phyloP scores from a whole-genome alignment of 2,888 invertebrate genomes.

The Amitus sp. region DNA sequence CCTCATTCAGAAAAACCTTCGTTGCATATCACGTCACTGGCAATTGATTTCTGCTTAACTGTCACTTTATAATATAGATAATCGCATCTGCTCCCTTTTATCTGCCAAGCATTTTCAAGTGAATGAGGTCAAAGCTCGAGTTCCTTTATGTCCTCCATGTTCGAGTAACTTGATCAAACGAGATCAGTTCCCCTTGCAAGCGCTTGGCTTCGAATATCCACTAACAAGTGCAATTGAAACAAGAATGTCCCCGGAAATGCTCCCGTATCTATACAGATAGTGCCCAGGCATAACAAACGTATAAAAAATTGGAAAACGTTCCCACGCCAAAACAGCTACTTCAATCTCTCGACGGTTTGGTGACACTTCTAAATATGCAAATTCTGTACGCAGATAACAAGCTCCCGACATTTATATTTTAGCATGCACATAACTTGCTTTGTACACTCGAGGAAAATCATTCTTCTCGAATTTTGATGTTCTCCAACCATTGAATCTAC shows the following conservation, averaged over 20 bases:
- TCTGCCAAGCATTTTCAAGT: constrained; percentile 1
- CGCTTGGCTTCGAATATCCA: constrained; percentile 1
- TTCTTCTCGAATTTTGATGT: too few relatives aligned
- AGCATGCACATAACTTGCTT: not conserved
- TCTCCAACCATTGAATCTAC: too few relatives aligned
- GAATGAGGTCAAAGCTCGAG: constrained; percentile 2
- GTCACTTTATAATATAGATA: constrained; percentile 2
- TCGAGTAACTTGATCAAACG: constrained; percentile 8
- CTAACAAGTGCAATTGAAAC: constrained; percentile 9
- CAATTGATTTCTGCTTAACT: not conserved
- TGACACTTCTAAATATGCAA: not conserved
- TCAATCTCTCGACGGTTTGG: not conserved
- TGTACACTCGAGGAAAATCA: too few relatives aligned
- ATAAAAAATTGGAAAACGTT: not conserved
- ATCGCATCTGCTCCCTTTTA: not conserved
- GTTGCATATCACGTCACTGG: not conserved
- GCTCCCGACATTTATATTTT: not conserved
- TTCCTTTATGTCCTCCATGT: too few relatives aligned
- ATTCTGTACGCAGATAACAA: not conserved
- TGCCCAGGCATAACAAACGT: not conserved
- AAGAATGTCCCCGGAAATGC: not conserved
- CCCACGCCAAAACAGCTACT: not conserved
- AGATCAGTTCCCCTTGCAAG: constrained; percentile 1
- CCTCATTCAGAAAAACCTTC: too few relatives aligned
- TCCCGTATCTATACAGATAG: not conserved